Conservation (phyloP, 1,140 invertebrate genomes). For the Neocloeon triangulifer region DNA sequence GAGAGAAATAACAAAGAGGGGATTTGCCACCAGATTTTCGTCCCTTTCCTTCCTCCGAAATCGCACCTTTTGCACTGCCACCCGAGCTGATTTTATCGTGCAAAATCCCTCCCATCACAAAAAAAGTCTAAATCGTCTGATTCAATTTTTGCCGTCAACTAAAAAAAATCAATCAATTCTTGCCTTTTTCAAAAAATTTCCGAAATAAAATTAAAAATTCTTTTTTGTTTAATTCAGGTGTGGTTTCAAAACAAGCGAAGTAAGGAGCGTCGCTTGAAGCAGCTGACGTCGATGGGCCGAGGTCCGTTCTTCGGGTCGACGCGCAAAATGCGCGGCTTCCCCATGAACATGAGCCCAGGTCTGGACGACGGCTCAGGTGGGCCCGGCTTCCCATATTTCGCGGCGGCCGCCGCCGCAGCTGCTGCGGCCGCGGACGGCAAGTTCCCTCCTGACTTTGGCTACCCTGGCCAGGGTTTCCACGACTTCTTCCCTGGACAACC, state of each 20-base stretch:
- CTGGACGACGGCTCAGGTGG: conserved; percentile 48
- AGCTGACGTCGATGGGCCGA: conserved; percentile 76
- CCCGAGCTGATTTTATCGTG: too few relatives aligned
- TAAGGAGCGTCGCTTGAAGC: conserved; percentile 84
- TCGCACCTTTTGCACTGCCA: too few relatives aligned
- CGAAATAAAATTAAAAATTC: too few relatives aligned
- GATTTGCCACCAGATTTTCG: too few relatives aligned
- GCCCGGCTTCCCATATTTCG: conserved; percentile 63
- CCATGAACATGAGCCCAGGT: conserved; percentile 62
- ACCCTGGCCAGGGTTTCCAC: conserved; percentile 54
- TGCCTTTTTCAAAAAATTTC: too few relatives aligned
- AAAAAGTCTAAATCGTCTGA: too few relatives aligned
- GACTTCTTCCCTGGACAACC: conserved; percentile 66
- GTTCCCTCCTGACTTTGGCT: conserved; percentile 55
- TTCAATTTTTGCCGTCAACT: too few relatives aligned
- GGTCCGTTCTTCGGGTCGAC: conserved; percentile 74
- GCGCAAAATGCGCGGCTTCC: conserved; percentile 72
- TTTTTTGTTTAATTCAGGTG: too few relatives aligned
- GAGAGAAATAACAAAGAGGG: too few relatives aligned
- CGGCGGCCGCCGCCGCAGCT: conserved; percentile 15
- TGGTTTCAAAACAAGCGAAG: conserved; percentile 99
- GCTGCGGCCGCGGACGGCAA: conserved; percentile 33
- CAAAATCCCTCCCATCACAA: too few relatives aligned
- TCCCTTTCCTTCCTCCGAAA: too few relatives aligned
- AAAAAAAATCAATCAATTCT: too few relatives aligned